Evolutionary conservation across 2,888 invertebrate species (phyloP), one percentile per base, ranked within the genome.

Genomic region (Rapana venosa): DNA sequence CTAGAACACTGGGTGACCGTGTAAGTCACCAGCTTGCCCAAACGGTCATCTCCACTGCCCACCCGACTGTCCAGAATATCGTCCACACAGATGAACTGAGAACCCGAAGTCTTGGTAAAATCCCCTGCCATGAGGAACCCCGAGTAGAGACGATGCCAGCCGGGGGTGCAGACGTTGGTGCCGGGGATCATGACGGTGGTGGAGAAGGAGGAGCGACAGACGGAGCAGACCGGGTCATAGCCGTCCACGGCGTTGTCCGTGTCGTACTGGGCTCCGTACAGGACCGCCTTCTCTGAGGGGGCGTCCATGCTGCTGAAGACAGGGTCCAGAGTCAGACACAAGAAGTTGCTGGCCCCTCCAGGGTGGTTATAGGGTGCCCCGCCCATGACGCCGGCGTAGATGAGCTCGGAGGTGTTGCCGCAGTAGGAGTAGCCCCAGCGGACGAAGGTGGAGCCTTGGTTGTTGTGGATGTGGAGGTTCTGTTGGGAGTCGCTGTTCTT

Each of bases 31-130:
- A 47, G 47, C 47, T 47, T 47, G 8, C 47, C 47, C 47, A 47
- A 5, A 47, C 47, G 47, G 47, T 47, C 47, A 47, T 47, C 47
- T 8, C 47, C 47, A 5, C 58, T 30, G 84, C 84, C 84, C 15
- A 15, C 11, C 15, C 30, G 30, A 58, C 36, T 36, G 1, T 85
- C 30, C 56, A 26, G n/a, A 11, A 30, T 15, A 58, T 5, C 58
- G 26, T 85, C 84, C 58, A 85, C 58, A 17, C 84, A 85, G 84
- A 85, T 58, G 84, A 58, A 85, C 36, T 85, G 36, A 8, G 84
- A 58, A 58, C n/a, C 56, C 20, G n/a, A n/a, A 0, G 0, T 1
- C 30, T 85, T 56, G 20, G 58, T 20, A 30, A 13, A 15, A 6
- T 58, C 17, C 2, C 58, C 56, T 6, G 84, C 84, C 58, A 85